Conservation (phyloP, 2,888 invertebrate genomes). For the Drosophila demipolita region DNA sequence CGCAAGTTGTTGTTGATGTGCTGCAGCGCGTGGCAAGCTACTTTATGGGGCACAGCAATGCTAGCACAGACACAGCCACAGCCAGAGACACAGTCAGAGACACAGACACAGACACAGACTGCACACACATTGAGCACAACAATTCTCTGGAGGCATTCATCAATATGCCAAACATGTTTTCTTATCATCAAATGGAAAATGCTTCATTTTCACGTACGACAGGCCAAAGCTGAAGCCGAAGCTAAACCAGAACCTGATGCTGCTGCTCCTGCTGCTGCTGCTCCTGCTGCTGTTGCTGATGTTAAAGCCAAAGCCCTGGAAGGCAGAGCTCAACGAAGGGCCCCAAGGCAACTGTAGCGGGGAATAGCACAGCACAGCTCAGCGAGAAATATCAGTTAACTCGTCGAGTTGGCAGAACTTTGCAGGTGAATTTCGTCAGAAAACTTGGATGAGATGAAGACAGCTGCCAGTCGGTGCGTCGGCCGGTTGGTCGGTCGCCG, state of each 20-base stretch:
- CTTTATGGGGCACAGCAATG: conserved; percentile 8
- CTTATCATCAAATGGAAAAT: conserved; percentile 80
- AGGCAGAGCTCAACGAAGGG: conserved; percentile 12
- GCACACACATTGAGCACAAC: conserved; percentile 31
- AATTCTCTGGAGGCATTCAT: conserved; percentile 78
- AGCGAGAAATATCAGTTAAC: conserved; percentile 30
- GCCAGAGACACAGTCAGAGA: too few species aligned
- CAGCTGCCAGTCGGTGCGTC: conserved; percentile 26
- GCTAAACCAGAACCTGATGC: not conserved
- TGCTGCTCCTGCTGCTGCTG: not conserved
- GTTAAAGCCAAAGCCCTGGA: not conserved
- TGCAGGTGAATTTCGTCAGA: conserved; percentile 61
- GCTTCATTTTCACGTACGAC: conserved; percentile 80
- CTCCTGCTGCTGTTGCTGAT: conserved; percentile 9
- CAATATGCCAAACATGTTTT: conserved; percentile 81
- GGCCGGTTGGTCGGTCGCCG: conserved; percentile 11
- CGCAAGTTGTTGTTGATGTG: conserved; percentile 57
- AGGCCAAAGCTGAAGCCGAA: conserved; percentile 31
- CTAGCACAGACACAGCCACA: not conserved
- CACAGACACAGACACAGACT: conserved; percentile 4
- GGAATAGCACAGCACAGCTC: conserved; percentile 19
- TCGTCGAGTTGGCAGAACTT: conserved; percentile 35
- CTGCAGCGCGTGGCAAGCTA: conserved; percentile 35
- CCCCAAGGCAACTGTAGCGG: conserved; percentile 32
- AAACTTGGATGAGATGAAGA: conserved; percentile 25